Base-by-base conservation (phyloP, 2,797 vertebrate species). In the Sphaeramia orbicularis region DNA sequence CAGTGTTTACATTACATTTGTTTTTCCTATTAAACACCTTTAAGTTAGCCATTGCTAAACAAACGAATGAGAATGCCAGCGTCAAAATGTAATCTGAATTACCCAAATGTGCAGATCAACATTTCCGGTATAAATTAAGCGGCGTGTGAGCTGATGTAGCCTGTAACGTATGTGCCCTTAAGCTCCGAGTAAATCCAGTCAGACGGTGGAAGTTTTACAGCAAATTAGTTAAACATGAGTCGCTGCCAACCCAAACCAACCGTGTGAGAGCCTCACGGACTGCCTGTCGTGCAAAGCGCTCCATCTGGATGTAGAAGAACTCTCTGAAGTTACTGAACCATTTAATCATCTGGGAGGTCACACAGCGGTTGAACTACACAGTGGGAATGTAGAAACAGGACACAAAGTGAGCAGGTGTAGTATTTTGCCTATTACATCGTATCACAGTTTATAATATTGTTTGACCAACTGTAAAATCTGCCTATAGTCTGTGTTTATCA, bases 281-380 rank as follows among this genome's bases (percentile, higher is more conserved):
- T 11, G 93, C 94, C 88, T 95, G 94, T 1, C 94, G 92, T 5
- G 94, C 94, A 49, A 95, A 95, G 19, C 94, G 92, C 80, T 95
- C 94, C 93, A 95, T 95, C 90, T 95, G 94, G 90, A 95, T 95
- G 87, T 95, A 95, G 92, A 94, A 95, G 92, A 95, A 95, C 90
- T 95, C 94, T 71, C 94, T 89, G 92, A 95, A 95, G 91, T 95
- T 95, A 60, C 94, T 95, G 91, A 95, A 95, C 94, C 94, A 95
- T 86, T 95, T 95, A 81, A 95, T 95, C 85, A 95, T 94, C 91
- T 95, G 94, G 59, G 94, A 95, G 81, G 94, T 95, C 83, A 95
- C 93, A 8, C 94, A 95, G 73, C 93, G 92, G 83, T 94, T 95
- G 63, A 95, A 95, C 93, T 94, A 43, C 50, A 81, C 43, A 24